Evolutionary conservation across 2,797 vertebrate genomes (phyloP).

Genomic region (Triplophysa bombifrons): DNA sequence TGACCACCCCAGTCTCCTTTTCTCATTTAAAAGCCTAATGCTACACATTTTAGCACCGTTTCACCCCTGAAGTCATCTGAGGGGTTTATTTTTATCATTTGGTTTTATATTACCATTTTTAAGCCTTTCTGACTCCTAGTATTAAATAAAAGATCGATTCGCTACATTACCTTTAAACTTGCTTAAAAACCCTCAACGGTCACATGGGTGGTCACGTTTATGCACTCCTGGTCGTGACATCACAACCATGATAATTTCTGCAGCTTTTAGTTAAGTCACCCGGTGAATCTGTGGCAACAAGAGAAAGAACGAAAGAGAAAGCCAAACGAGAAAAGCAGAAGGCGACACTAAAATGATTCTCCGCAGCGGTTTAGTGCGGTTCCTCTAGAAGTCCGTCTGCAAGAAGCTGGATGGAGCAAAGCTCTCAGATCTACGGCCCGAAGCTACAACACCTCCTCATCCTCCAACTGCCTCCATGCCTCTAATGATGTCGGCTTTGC

Average conservation of each 20-base stretch:
- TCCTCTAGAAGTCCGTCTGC: constrained; percentile 37
- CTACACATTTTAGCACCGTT: no score
- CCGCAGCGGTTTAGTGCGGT: constrained; percentile 44
- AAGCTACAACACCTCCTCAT: constrained; percentile 49
- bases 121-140: no score
- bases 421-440: constrained; percentile 47
- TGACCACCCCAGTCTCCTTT: no score
- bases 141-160: no score
- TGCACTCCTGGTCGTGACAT: neutral
- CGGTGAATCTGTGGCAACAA: constrained; percentile 22
- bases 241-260: neutral
- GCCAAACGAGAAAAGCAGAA: constrained; percentile 10
- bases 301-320: constrained; percentile 12
- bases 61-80: no score
- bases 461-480: constrained; percentile 19
- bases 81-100: no score
- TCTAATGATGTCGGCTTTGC: neutral
- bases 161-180: no score
- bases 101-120: no score
- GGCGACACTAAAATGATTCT: constrained; percentile 45
- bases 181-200: no score
- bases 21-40: no score
- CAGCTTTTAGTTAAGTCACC: neutral
- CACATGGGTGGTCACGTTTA: no score
- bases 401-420: constrained; percentile 17